phyloP scores from a whole-genome alignment of 2,888 invertebrate species.

The Vannuccia rotundouncinata region DNA sequence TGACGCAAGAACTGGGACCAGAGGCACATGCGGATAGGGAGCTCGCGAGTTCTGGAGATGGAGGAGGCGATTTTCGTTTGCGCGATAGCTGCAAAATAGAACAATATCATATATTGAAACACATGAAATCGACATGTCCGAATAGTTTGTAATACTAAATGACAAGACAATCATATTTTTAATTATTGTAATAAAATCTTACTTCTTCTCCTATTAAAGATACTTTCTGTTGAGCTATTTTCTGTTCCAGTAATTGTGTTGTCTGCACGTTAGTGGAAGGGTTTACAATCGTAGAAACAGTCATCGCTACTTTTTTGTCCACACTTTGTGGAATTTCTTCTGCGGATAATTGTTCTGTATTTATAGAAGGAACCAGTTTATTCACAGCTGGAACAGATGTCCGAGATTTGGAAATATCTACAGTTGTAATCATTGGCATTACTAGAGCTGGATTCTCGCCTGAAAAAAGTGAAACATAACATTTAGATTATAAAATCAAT shows the following conservation, averaged over 20 bases:
- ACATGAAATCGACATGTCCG: too few relatives aligned
- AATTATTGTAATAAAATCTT: too few relatives aligned
- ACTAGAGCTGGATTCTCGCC: neutral
- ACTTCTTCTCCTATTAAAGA: neutral
- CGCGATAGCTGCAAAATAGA: neutral
- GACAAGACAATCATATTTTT: too few relatives aligned
- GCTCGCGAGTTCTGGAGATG: neutral
- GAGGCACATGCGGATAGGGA: slow-evolving; percentile 2
- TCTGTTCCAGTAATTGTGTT: neutral
- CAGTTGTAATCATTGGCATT: neutral
- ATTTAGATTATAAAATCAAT: neutral
- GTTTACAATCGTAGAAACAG: too few relatives aligned
- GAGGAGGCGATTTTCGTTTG: neutral
- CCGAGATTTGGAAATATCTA: neutral
- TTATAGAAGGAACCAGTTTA: neutral
- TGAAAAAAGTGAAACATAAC: neutral
- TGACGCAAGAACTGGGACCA: slow-evolving; percentile 5
- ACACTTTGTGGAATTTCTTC: neutral
- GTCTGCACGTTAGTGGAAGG: too few relatives aligned
- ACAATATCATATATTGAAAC: too few relatives aligned
- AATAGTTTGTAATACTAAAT: too few relatives aligned
- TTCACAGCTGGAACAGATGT: neutral
- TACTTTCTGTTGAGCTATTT: neutral
- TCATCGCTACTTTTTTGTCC: neutral
- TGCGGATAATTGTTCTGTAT: neutral